Evolutionary conservation across 37 sponge, comb jelly and placozoan species (phyloP).

Genomic region (Spongilla lacustris): DNA sequence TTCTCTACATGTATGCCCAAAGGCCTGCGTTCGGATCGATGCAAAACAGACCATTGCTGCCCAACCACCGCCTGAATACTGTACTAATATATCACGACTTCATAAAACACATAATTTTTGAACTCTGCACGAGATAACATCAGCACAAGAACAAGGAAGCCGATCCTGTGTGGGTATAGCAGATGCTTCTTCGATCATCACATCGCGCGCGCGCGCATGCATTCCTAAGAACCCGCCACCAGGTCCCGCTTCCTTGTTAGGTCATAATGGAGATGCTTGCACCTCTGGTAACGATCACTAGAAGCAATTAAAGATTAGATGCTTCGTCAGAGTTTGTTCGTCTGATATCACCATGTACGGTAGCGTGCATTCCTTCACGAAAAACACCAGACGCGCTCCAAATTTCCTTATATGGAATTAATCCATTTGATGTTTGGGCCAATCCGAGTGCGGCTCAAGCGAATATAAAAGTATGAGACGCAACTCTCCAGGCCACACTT

Average conservation of each 20-base stretch:
- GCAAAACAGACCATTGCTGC: no score
- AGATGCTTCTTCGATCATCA: no score
- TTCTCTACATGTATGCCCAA: no score
- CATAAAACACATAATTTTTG: no score
- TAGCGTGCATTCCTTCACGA: not conserved
- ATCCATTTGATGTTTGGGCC: not conserved
- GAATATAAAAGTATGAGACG: not conserved
- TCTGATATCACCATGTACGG: not conserved
- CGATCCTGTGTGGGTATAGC: no score
- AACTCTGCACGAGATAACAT: no score
- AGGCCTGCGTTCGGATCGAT: no score
- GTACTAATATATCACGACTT: no score
- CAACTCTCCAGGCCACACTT: not conserved
- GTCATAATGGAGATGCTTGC: not conserved
- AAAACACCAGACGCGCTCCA: not conserved
- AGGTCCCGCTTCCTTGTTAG: not conserved
- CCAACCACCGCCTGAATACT: no score
- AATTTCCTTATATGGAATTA: not conserved
- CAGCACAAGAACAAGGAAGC: no score
- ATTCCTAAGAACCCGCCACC: not conserved
- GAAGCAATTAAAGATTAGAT: not conserved
- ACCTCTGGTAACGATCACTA: not conserved
- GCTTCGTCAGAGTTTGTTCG: constrained; percentile 1
- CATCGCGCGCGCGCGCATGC: no score
- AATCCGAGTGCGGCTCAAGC: not conserved